A percentile compares a stretch with the other conserved stretches of the same genome.
phyloP scores from a whole-genome alignment of 2,113 vertebrate species.

The rabbit (Oryctolagus cuniculus) region DNA sequence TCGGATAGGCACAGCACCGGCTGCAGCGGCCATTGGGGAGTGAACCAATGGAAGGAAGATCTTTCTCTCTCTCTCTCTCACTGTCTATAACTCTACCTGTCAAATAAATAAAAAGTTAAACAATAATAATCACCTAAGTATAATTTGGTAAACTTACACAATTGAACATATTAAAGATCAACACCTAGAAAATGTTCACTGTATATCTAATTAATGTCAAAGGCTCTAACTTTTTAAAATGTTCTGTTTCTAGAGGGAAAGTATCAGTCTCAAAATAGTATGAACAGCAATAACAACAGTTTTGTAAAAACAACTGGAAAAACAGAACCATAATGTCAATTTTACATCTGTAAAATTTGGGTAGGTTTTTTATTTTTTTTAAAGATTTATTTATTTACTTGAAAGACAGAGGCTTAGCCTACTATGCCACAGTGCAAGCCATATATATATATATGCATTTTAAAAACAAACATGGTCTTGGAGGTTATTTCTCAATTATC shows the following conservation, averaged over 20 bases:
- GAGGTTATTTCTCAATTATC: slow-evolving; percentile 69
- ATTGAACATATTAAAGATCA: slow-evolving; percentile 21
- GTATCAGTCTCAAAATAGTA: slow-evolving; percentile 43
- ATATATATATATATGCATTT: neutral
- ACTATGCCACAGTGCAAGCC: neutral
- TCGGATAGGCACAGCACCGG: no score
- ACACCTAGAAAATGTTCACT: slow-evolving; percentile 22
- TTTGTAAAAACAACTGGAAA: slow-evolving; percentile 49
- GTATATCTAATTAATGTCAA: slow-evolving; percentile 2
- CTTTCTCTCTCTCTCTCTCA: no score
- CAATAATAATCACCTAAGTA: slow-evolving; percentile 45
- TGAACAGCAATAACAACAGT: neutral
- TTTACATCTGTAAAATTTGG: slow-evolving; percentile 26
- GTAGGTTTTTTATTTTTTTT: slow-evolving; percentile 44
- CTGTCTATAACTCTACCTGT: no score
- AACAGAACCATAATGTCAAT: slow-evolving; percentile 37
- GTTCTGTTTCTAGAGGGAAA: slow-evolving; percentile 44
- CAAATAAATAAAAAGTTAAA: neutral
- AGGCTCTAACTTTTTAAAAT: slow-evolving; percentile 17
- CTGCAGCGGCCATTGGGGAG: no score
- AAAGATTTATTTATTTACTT: no score
- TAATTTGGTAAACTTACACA: slow-evolving; percentile 32
- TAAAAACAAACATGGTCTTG: slow-evolving; percentile 65
- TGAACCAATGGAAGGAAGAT: no score
- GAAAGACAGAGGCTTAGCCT: no score